A percentile compares a stretch with the other conserved stretches of the same genome.
These are phyloP conservation scores for Nothoprocta perdicaria DNA, from an alignment of 2,113 vertebrate genomes.

Conservation along the genomic window DNA sequence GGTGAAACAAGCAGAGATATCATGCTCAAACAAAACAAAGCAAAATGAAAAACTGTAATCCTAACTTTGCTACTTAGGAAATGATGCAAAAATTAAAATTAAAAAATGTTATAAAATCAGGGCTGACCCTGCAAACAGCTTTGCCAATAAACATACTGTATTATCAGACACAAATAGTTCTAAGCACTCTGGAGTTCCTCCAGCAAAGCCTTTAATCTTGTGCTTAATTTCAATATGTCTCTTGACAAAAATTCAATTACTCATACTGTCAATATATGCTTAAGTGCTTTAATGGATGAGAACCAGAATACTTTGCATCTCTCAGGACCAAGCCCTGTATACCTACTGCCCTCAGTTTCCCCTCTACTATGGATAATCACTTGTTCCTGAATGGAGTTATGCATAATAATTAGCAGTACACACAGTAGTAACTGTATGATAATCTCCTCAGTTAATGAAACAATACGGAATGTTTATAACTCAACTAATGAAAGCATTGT, in stretches of 20 bases:
- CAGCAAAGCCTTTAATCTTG: background rate
- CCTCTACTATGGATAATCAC: background rate
- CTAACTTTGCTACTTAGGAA: background rate
- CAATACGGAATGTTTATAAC: background rate
- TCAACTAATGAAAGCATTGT: background rate
- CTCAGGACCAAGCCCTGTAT: background rate
- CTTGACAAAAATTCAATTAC: background rate
- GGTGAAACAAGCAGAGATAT: fast-evolving
- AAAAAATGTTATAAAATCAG: background rate
- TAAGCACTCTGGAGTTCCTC: background rate
- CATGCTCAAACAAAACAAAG: background rate
- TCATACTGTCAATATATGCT: background rate
- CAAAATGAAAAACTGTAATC: background rate
- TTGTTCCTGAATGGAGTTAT: background rate
- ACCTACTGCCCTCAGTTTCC: background rate
- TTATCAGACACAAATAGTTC: background rate
- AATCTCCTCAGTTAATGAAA: background rate
- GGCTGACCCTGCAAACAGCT: background rate
- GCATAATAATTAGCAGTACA: background rate
- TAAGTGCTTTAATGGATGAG: background rate
- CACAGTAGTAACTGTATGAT: background rate
- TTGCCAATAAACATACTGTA: background rate
- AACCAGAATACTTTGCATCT: background rate
- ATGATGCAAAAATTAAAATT: background rate
- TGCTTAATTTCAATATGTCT: background rate